Percentiles rank a stretch among this genome's conserved stretches.
Evolutionary conservation across 2,797 vertebrate genomes (phyloP).

Genomic region (Kryptolebias ocellatus): DNA sequence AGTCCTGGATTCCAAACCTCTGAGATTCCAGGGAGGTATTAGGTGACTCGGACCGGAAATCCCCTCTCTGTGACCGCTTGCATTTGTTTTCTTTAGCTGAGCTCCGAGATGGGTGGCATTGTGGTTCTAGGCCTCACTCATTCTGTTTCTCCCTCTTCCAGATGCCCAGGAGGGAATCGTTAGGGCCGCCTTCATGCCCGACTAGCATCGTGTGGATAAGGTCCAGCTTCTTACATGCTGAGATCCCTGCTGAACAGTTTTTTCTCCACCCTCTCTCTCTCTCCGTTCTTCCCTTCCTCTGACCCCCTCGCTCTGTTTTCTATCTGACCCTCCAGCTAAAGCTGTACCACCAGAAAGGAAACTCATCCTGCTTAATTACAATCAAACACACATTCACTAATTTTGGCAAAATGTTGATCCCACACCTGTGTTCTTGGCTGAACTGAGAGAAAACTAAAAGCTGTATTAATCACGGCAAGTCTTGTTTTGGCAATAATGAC

Average conservation of each 20-base stretch:
- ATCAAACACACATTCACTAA: slow-evolving; percentile 53
- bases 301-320: slow-evolving; percentile 59
- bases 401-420: slow-evolving; percentile 69
- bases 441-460: too few species aligned
- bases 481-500: slow-evolving; percentile 20
- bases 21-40: slow-evolving; percentile 77
- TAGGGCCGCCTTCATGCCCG: slow-evolving; percentile 74
- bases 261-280: slow-evolving; percentile 54
- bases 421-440: slow-evolving; percentile 60
- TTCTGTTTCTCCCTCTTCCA: slow-evolving; percentile 73
- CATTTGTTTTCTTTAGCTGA: slow-evolving; percentile 76
- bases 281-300: slow-evolving; percentile 34
- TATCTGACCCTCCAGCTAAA: slow-evolving; percentile 65
- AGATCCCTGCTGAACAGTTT: slow-evolving; percentile 69
- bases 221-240: slow-evolving; percentile 72
- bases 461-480: neutral
- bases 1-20: slow-evolving; percentile 64
- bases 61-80: slow-evolving; percentile 74
- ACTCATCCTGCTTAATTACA: slow-evolving; percentile 62
- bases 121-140: slow-evolving; percentile 64
- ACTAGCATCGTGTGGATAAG: slow-evolving; percentile 70
- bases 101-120: slow-evolving; percentile 79
- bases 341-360: slow-evolving; percentile 66
- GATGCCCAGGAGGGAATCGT: slow-evolving; percentile 73
- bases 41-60: slow-evolving; percentile 79